Conservation (phyloP, 2,797 vertebrate species). For the Xiphophorus birchmanni region DNA sequence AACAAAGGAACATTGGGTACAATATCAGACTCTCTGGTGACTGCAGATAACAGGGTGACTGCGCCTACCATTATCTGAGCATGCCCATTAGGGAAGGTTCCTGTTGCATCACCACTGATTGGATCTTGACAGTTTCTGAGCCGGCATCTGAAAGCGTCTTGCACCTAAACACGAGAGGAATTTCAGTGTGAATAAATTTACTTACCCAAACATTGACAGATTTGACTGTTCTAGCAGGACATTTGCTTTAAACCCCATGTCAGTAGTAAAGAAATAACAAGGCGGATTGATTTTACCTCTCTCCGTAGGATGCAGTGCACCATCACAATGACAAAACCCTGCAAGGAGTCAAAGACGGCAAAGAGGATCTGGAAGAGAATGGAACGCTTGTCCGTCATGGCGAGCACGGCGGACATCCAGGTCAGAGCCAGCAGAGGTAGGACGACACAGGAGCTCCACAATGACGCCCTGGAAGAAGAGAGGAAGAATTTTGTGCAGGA, state of each 20-base stretch:
- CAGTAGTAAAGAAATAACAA: background rate
- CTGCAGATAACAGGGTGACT: conserved; percentile 41
- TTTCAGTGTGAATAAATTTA: background rate
- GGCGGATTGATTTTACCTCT: conserved; percentile 85
- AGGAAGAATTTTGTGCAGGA: conserved; percentile 16
- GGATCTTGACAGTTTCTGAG: conserved; percentile 98
- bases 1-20: conserved; percentile 52
- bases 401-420: conserved; percentile 99
- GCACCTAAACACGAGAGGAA: conserved; percentile 83
- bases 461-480: conserved; percentile 88
- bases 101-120: conserved; percentile 94
- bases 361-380: conserved; percentile 99
- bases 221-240: background rate
- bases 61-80: conserved; percentile 98
- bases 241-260: no score
- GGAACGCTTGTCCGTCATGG: conserved; percentile 99
- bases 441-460: conserved; percentile 99
- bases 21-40: conserved; percentile 50
- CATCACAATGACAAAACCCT: conserved; percentile 99
- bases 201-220: background rate
- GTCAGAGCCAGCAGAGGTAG: conserved; percentile 96
- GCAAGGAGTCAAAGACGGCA: conserved; percentile 97
- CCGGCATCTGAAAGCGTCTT: conserved; percentile 98
- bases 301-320: conserved; percentile 97
- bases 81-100: conserved; percentile 98